Conservation (phyloP, 1,140 invertebrate species). For the Arion vulgaris region DNA sequence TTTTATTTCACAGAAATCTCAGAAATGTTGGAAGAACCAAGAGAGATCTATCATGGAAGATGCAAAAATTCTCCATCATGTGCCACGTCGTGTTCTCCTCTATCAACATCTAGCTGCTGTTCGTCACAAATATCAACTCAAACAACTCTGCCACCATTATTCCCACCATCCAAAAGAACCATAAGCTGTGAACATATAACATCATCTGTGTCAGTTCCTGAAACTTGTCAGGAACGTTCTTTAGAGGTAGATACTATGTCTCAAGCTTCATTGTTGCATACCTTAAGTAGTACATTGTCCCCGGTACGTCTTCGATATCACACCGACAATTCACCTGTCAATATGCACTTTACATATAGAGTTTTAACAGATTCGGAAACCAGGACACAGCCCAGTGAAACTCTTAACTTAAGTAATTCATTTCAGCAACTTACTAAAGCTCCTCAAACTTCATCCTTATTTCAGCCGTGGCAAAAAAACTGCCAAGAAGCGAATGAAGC, state of each 20-base stretch:
- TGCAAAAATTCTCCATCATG: slow-evolving; percentile 1
- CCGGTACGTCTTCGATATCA: not conserved
- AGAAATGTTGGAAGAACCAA: not conserved
- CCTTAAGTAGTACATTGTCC: not conserved
- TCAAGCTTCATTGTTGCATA: not conserved
- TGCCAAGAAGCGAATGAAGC: not conserved
- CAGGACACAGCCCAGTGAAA: not conserved
- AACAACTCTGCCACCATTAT: not conserved
- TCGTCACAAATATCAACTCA: not conserved
- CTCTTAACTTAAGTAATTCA: not conserved
- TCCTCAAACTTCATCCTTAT: not conserved
- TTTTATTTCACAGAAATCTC: not conserved
- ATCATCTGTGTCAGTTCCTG: not conserved
- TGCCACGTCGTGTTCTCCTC: not conserved
- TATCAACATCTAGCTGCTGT: not conserved
- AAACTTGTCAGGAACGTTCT: not conserved
- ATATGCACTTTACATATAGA: not conserved
- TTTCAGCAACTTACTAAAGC: not conserved
- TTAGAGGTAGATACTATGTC: not conserved
- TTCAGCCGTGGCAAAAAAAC: not conserved
- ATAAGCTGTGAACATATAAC: not conserved
- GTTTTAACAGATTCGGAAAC: not conserved
- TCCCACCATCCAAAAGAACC: not conserved
- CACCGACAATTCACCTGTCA: not conserved
- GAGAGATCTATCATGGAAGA: not conserved